Evolutionary conservation across 2,888 invertebrate genomes (phyloP).

Genomic region (Cephus sareptanus): DNA sequence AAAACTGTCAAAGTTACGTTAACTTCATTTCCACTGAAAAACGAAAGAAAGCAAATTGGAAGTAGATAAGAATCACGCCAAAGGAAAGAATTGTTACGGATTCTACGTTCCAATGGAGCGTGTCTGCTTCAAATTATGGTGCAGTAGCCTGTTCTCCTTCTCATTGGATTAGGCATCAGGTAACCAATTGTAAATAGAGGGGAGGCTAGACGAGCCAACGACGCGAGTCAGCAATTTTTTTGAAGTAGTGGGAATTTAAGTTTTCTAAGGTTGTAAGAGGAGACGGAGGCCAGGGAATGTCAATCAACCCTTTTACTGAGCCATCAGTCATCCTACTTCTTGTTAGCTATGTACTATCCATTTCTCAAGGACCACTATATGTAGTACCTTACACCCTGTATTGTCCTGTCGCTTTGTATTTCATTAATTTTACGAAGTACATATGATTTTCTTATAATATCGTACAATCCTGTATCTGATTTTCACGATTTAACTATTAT

Average conservation of each 20-base stretch:
- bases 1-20: background rate
- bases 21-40: background rate
- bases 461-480: too few species aligned
- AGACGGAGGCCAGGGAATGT: conserved; percentile 47
- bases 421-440: background rate
- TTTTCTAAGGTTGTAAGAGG: conserved; percentile 51
- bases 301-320: conserved; percentile 11
- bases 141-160: background rate
- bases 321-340: background rate
- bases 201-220: conserved; percentile 17
- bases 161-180: conserved; percentile 45
- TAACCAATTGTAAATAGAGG: conserved; percentile 52
- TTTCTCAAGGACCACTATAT: background rate
- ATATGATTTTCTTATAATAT: too few species aligned
- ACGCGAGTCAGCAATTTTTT: conserved; percentile 13
- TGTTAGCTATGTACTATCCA: background rate
- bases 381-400: background rate
- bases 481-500: too few species aligned
- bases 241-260: conserved; percentile 43
- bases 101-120: background rate
- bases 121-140: conserved; percentile 32
- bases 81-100: background rate
- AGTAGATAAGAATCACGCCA: background rate
- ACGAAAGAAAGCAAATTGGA: background rate
- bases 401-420: background rate